Conservation (phyloP, 2,888 invertebrate genomes). For the Graphium colonna region DNA sequence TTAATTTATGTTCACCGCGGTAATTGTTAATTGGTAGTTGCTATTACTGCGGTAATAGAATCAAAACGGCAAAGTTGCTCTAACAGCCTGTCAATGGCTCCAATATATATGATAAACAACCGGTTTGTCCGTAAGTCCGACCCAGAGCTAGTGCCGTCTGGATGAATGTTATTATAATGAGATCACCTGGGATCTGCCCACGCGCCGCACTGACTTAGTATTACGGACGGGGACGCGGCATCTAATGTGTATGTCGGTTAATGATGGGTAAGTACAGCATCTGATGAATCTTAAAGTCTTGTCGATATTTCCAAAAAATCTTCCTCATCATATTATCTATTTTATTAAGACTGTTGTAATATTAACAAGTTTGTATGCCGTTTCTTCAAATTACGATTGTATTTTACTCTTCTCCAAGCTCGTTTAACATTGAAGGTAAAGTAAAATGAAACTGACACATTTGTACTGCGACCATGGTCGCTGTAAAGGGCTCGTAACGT, state of each 20-base stretch:
- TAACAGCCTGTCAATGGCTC: slow-evolving; percentile 4
- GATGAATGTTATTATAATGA: slow-evolving; percentile 7
- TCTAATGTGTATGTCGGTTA: background rate
- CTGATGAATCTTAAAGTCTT: background rate
- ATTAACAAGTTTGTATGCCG: too few species aligned
- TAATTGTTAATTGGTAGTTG: too few species aligned
- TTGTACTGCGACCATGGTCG: too few species aligned
- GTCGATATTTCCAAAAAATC: background rate
- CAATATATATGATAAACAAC: slow-evolving; percentile 22
- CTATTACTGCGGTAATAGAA: too few species aligned
- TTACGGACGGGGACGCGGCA: background rate
- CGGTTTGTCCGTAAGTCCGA: slow-evolving; percentile 7
- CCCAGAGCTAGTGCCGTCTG: slow-evolving; percentile 1
- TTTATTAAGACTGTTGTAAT: too few species aligned
- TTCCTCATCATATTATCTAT: too few species aligned
- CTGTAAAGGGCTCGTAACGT: too few species aligned
- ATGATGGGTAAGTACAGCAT: background rate
- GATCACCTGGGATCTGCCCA: slow-evolving; percentile 12
- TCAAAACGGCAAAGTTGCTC: background rate
- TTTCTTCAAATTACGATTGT: too few species aligned
- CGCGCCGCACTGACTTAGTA: slow-evolving; percentile 4
- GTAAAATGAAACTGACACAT: too few species aligned
- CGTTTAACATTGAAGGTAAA: too few species aligned
- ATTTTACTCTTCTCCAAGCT: too few species aligned
- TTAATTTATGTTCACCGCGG: too few species aligned